Evolutionary conservation across 2,888 invertebrate genomes (phyloP).

Genomic region (Listrodromus nycthemerus): DNA sequence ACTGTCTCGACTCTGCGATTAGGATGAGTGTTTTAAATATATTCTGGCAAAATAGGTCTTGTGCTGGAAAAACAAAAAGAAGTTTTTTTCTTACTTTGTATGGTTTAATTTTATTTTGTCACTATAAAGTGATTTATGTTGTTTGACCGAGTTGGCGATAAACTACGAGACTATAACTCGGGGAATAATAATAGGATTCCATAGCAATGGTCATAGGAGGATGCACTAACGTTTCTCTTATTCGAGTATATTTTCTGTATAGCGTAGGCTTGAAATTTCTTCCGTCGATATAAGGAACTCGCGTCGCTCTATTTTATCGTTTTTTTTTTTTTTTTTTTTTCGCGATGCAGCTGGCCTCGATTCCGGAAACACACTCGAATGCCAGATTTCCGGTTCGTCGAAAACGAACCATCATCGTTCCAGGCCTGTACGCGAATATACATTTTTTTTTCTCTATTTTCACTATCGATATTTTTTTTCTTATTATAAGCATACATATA

Average conservation of each 20-base stretch:
- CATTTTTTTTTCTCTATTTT: constrained; percentile 27
- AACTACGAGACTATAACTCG: neutral
- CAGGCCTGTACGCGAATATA: constrained; percentile 20
- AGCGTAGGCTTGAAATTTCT: constrained; percentile 10
- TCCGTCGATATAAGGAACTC: constrained; percentile 22
- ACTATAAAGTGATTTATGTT: neutral
- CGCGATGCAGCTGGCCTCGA: constrained; percentile 39
- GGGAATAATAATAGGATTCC: neutral
- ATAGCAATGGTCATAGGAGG: neutral
- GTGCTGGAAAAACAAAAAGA: neutral
- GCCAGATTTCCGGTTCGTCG: constrained; percentile 56
- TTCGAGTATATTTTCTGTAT: neutral
- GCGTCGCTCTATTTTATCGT: constrained; percentile 9
- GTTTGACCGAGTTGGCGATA: neutral
- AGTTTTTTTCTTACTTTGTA: too few relatives aligned
- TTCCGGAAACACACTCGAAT: constrained; percentile 44
- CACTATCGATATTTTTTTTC: constrained; percentile 11
- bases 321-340: constrained; percentile 33
- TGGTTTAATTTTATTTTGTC: neutral
- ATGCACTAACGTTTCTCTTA: too few relatives aligned
- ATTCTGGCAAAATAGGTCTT: neutral
- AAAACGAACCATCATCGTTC: constrained; percentile 36
- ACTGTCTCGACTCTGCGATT: neutral
- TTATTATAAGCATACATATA: too few relatives aligned
- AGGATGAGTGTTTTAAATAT: neutral